Base-by-base conservation (phyloP, 1,140 invertebrate genomes). In the Oncopodura yosiiana region DNA sequence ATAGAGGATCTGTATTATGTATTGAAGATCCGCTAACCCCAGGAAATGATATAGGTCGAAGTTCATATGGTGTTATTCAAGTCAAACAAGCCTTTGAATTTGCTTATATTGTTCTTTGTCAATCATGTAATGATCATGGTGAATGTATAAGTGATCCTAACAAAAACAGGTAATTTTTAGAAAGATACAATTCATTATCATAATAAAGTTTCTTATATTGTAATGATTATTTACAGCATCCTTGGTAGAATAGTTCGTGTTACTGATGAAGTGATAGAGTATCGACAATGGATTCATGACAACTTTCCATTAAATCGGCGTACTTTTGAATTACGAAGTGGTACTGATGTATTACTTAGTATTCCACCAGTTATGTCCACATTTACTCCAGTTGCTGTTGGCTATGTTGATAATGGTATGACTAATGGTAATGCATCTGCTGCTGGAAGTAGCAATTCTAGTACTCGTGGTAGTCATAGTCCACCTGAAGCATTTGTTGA, bases 21-120 rank as follows among this genome's bases (percentile, higher is more conserved):
- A 97, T 98, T 63, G 92, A 97, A 76, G 94, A 99, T 76, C 94
- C 94, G n/a, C 74, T 98, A 18, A 89, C 87, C 58, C 81, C 87
- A 14, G 86, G 86, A 67, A 96, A 95, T 71, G 91, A 95, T 70
- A 94, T 95, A 69, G 94, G 93, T n/a, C 80, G 91, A 57, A 93
- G 90, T 72, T 95, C 91, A 65, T 97, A 95, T 70, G 92, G 91
- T 57, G 79, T 79, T 34, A 71, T 86, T 23, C 82, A 91, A 70
- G 93, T 97, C 21, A 93, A 91, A 72, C 80, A 86, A 70, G 88
- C 93, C 46, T 98, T 97, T 74, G 91, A 94, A 71, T 93, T 89
- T 76, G 93, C 93, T 51, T 97, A 89, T 70, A 81, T 84, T 61
- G 79, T 83, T 56, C 76, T 97, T 52, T 80, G 81, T 60, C 82